A percentile compares a stretch with the other conserved stretches of the same genome.
Conservation (phyloP, 1,140 invertebrate genomes). For the Monochamus saltuarius region DNA sequence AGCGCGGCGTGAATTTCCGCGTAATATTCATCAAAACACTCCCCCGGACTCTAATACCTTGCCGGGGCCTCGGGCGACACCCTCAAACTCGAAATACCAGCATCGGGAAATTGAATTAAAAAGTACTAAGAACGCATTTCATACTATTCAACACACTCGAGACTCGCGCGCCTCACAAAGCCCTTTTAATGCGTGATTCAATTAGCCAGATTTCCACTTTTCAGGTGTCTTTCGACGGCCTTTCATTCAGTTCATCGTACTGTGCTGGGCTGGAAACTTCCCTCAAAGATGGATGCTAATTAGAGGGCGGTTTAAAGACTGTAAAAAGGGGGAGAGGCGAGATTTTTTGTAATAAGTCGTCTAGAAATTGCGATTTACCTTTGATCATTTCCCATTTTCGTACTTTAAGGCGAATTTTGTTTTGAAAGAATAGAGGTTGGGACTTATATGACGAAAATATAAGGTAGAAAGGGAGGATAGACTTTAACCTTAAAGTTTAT, state of each 20-base stretch:
- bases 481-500: too few species aligned
- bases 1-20: too few species aligned
- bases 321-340: background rate
- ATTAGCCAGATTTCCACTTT: constrained; percentile 9
- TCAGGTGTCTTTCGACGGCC: constrained; percentile 8
- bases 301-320: background rate
- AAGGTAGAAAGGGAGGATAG: too few species aligned
- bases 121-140: constrained; percentile 16
- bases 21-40: too few species aligned
- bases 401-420: too few species aligned
- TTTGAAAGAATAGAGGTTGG: too few species aligned
- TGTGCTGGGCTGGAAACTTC: background rate
- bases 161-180: constrained; percentile 1
- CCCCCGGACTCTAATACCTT: too few species aligned
- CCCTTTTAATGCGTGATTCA: constrained; percentile 16
- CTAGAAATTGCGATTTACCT: background rate
- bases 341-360: constrained; percentile 1
- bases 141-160: constrained; percentile 20
- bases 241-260: constrained; percentile 9
- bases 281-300: background rate
- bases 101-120: constrained; percentile 27
- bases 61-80: too few species aligned
- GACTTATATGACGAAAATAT: too few species aligned
- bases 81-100: constrained; percentile 16
- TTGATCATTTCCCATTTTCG: background rate